Conservation (phyloP, 2,797 vertebrate genomes). For the Tenualosa thibaudeaui region DNA sequence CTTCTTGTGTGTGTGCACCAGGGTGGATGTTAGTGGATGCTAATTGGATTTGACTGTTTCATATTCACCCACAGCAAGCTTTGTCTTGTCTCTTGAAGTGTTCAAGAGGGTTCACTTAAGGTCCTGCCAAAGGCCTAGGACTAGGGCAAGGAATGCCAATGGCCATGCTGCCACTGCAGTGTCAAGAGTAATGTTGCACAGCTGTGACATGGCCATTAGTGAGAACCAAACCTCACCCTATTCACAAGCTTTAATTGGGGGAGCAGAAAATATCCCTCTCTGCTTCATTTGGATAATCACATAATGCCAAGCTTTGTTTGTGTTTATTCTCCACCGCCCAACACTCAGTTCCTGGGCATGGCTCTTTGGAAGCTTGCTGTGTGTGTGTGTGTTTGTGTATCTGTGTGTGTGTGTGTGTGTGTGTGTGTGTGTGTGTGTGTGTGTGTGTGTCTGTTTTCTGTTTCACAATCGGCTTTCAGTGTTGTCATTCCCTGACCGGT, state of each 20-base stretch:
- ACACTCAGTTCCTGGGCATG: conserved; percentile 4
- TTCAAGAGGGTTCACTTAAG: background rate
- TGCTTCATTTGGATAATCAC: conserved; percentile 3
- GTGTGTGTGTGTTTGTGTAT: background rate
- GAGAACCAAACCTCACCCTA: background rate
- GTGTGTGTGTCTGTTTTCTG: background rate
- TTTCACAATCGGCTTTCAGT: background rate
- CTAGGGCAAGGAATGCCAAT: background rate
- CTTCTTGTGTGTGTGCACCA: background rate
- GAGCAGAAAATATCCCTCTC: conserved; percentile 23
- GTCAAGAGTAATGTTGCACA: conserved; percentile 7
- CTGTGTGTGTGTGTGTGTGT: background rate
- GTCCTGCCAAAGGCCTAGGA: background rate
- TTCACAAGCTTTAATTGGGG: conserved; percentile 19
- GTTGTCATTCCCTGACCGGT: background rate
- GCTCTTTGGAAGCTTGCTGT: background rate
- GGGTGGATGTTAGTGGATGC: background rate
- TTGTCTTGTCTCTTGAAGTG: conserved; percentile 12
- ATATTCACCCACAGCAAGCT: conserved; percentile 1
- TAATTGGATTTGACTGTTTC: conserved; percentile 9
- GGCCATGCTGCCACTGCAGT: background rate
- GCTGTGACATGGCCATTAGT: conserved; percentile 17
- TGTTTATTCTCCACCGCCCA: conserved; percentile 7
- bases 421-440: background rate
- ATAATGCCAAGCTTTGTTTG: conserved; percentile 24